Percentiles rank a stretch among this genome's conserved stretches.
phyloP scores from a whole-genome alignment of 2,888 invertebrate genomes.

The Branchinecta sandiegonensis region DNA sequence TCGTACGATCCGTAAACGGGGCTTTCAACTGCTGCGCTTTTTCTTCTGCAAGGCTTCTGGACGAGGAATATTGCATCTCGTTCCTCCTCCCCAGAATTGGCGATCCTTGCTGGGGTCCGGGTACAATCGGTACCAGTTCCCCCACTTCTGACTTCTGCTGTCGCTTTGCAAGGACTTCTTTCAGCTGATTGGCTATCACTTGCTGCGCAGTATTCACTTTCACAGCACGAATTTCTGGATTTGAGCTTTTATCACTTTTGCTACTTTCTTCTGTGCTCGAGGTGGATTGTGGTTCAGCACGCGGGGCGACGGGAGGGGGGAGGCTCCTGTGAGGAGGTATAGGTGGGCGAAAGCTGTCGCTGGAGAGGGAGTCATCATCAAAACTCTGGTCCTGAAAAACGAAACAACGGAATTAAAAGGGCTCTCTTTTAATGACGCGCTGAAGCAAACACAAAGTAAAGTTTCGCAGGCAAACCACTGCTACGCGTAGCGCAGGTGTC shows the following conservation, averaged over 20 bases:
- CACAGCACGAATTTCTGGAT: not conserved
- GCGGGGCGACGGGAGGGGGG: not conserved
- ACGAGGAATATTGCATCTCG: slow-evolving; percentile 7
- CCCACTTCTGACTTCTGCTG: slow-evolving; percentile 5
- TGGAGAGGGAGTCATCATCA: not conserved
- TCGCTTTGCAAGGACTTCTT: slow-evolving; percentile 6
- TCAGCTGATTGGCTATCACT: not conserved
- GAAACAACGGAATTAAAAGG: too few species aligned
- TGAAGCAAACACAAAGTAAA: too few species aligned
- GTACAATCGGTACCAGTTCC: slow-evolving; percentile 5
- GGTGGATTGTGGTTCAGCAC: not conserved
- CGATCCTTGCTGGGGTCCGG: slow-evolving; percentile 11
- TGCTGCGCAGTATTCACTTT: not conserved
- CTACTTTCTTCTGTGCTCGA: not conserved
- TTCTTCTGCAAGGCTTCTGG: not conserved
- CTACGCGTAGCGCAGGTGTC: too few species aligned
- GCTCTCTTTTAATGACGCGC: too few species aligned
- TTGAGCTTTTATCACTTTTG: not conserved
- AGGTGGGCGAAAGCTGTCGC: slow-evolving; percentile 2
- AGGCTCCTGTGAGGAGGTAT: not conserved
- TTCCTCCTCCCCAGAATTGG: slow-evolving; percentile 5
- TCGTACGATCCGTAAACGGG: not conserved
- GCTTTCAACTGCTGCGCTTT: slow-evolving; percentile 1
- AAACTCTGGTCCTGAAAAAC: slow-evolving; percentile 14
- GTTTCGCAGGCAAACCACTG: too few species aligned